Base-by-base conservation (phyloP, 2,113 vertebrate genomes). In the Odontophorus gujanensis region DNA sequence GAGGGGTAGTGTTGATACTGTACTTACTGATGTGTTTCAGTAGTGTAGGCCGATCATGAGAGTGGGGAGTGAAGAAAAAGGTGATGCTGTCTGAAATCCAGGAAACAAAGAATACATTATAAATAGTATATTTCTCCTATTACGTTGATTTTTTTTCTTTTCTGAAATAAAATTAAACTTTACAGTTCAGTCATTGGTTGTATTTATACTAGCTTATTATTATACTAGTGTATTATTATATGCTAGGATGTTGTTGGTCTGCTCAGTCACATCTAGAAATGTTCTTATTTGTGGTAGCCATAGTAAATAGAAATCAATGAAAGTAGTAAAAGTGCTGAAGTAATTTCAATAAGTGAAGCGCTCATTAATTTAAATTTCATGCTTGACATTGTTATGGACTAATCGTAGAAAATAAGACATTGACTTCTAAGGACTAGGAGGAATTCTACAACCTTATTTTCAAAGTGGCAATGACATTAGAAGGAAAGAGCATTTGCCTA, bases 291-390 rank as follows among this genome's bases (percentile, higher is more conserved):
- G 92, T 79, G 81, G 68, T 96, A 97, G 96, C 96, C 96, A 97
- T 97, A 97, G 94, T 92, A 97, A 98, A 98, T 87, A 98, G 96
- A 97, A 98, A 97, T 98, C 97, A 97, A 97, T 98, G 94, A 89
- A 97, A 95, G 87, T 36, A 83, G 91, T 91, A 94, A 87, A 97
- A 97, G 94, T 97, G 96, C 96, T 98, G 96, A 97, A 97, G 97
- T 97, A 38, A 95, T 97, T 98, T 96, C 94, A 97, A 90, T 97
- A 97, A 96, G 90, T 81, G 92, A 97, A 97, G 74, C 3, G 3
- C 71, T 94, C 97, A 96, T 98, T 97, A 97, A 98, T 98, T 98
- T 98, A 97, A 97, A 97, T 97, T 97, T 98, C 94, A 93, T 92
- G 91, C 91, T 97, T 97, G 97, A 97, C 96, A 96, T 95, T 97